Conservation (phyloP, 2,113 vertebrate species). For the Reinhardtius hippoglossoides region DNA sequence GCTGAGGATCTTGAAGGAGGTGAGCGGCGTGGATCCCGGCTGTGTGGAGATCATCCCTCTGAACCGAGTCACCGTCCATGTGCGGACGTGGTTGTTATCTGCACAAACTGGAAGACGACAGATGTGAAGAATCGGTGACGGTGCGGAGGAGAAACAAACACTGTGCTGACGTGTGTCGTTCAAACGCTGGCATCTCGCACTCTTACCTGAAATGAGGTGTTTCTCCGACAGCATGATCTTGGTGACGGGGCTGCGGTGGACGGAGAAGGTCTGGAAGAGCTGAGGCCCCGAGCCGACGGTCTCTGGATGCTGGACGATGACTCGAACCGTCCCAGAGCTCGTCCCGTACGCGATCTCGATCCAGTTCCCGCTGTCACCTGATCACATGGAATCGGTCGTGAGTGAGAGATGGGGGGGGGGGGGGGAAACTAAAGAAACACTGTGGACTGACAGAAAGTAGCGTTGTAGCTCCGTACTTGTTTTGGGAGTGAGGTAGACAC, state of each 20-base stretch:
- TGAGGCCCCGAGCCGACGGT: constrained; percentile 92
- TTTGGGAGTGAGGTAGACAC: constrained; percentile 94
- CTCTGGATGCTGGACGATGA: constrained; percentile 94
- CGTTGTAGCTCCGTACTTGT: constrained; percentile 75
- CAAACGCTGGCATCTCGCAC: neutral
- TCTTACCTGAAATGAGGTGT: constrained; percentile 87
- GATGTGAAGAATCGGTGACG: neutral
- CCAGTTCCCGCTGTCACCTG: constrained; percentile 96
- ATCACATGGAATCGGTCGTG: neutral
- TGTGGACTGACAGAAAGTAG: neutral
- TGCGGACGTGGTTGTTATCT: constrained; percentile 93
- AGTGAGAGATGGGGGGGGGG: neutral
- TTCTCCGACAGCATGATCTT: constrained; percentile 95
- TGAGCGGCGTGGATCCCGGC: constrained; percentile 90
- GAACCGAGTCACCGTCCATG: constrained; percentile 93
- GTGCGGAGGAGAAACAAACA: neutral
- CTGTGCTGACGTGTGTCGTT: too few species aligned
- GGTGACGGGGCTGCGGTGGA: constrained; percentile 92
- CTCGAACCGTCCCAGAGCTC: constrained; percentile 89
- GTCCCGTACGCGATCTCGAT: constrained; percentile 94
- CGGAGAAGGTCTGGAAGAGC: constrained; percentile 94
- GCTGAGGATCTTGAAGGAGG: constrained; percentile 92
- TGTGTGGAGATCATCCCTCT: constrained; percentile 95
- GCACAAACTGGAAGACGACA: constrained; percentile 86
- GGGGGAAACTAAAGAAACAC: too few species aligned